Base-by-base conservation (phyloP, 2,888 invertebrate species). In the Drosophila falleni region DNA sequence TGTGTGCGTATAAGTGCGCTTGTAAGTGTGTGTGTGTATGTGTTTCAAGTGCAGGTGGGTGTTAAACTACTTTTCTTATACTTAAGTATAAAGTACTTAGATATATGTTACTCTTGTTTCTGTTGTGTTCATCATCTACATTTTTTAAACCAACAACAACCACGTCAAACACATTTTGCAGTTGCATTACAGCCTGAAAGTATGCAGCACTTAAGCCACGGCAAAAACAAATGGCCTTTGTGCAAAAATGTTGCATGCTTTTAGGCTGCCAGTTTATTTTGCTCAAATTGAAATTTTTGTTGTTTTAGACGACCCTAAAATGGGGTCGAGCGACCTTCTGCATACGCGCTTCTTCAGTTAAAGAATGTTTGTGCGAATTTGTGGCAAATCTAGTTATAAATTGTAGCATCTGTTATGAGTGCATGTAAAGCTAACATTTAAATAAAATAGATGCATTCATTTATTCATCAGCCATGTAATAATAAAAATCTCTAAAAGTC, bases 11-110 rank as follows among this genome's bases (percentile, higher is more conserved):
- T 23, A 23, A 23, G 23, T 3, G 9, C 10, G 31, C 10, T 31
- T 13, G 35, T 5, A 35, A 13, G 23, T 60, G 26, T 5, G 35
- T 5, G 35, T 11, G 41, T 10, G 19, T 47, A n/a, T 53, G 35
- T 39, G 53, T 53, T 68, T 64, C 26, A 35, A 58, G 61, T 58
- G 56, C 71, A 79, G 74, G 79, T 78, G 79, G 78, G 79, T 78
- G 55, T 66, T 10, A 56, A 59, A 70, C 41, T 73, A 37, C 37
- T 55, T 29, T 61, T 44, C 37, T n/a, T 41, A 59, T 54, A 19
- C 41, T 51, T 66, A 37, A 58, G 31, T 49, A 55, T 58, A 37
- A 60, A 68, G 37, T 63, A 54, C 44, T 54, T 70, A 61, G 63
- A 19, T 71, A 51, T 64, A 46, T 79, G 60, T 64, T 58, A 31